Evolutionary conservation across 2,797 vertebrate species (phyloP).

Genomic region (Siniperca undulata): DNA sequence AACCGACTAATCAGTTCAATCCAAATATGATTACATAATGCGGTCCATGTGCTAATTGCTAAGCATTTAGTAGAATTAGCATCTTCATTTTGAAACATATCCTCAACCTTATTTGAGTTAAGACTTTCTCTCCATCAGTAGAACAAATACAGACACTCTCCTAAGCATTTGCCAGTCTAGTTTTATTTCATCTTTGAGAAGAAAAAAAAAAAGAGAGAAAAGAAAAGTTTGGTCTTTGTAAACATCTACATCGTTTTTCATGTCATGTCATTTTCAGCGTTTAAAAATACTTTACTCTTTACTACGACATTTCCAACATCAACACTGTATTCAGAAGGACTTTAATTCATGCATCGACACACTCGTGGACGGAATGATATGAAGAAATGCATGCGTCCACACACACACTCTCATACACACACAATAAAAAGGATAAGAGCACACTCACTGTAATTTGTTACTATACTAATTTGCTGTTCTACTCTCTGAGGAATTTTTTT

Average conservation of each 20-base stretch:
- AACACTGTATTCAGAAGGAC: conserved; percentile 75
- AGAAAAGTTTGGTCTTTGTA: conserved; percentile 75
- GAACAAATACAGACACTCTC: conserved; percentile 26
- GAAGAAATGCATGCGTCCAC: conserved; percentile 27
- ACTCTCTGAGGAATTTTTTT: conserved; percentile 35
- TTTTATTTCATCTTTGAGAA: conserved; percentile 76
- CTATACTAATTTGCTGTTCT: conserved; percentile 37
- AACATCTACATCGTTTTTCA: conserved; percentile 74
- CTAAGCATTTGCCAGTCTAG: conserved; percentile 58
- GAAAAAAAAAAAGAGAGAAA: conserved; percentile 52
- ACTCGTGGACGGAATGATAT: conserved; percentile 57
- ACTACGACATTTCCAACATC: conserved; percentile 78
- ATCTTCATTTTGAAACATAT: conserved; percentile 11
- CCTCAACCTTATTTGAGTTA: neutral
- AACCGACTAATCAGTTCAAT: neutral
- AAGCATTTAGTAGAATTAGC: conserved; percentile 14
- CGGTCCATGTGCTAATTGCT: conserved; percentile 11
- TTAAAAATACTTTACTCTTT: conserved; percentile 77
- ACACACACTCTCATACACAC: neutral
- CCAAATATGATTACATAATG: conserved; percentile 12
- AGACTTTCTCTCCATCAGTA: neutral
- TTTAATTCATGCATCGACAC: conserved; percentile 77
- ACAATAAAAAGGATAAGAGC: conserved; percentile 41
- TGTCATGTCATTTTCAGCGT: conserved; percentile 68
- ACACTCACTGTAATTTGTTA: conserved; percentile 26